Evolutionary conservation across 1,140 invertebrate species (phyloP), one percentile per base, ranked within the genome.

Genomic region (Drosophila jambulina): DNA sequence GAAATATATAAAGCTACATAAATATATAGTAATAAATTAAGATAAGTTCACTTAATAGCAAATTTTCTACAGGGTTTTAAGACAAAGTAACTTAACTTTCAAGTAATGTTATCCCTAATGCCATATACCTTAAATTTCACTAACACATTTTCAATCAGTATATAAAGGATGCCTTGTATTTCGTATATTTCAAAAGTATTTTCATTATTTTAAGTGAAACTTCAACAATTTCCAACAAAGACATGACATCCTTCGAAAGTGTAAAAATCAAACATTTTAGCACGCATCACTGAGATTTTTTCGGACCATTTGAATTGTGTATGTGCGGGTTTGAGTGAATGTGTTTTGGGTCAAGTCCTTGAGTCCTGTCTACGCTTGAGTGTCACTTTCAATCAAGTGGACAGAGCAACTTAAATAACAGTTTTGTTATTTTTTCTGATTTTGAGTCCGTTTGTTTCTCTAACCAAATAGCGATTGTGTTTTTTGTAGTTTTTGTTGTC

Each of bases 361-460:
- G 64, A 29, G 48, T 58, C 36, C 53, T 51, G 51, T 49, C 67
- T 71, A 62, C 75, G 80, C 75, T 75, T 60, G 80, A 83, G 80
- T 83, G 80, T 83, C 64, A 58, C 58, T 79, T 83, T 83, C 80
- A 83, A 79, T 83, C 75, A 83, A 83, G 75, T 83, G 80, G 80
- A 62, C 80, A 78, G 19, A 75, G 56, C 64, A 83, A 82, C 75
- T 79, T 75, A 75, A 68, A 64, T 75, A 78, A 79, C 63, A 65
- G 48, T 75, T 78, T 77, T 77, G 48, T 77, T 59, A 57, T 40
- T 77, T 68, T 67, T 60, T 15, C 32, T 17, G 40, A 67, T 76
- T 76, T 76, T 71, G 29, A 57, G 64, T 46, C 74, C 38, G 32
- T 27, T 43, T 25, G 17, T n/a, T 62, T 27, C 51, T 32, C 13